Percentiles rank a stretch among this genome's conserved stretches.
These are phyloP conservation scores for Rafetus swinhoei DNA, from an alignment of 2,113 vertebrate species.

Conservation along the genomic window DNA sequence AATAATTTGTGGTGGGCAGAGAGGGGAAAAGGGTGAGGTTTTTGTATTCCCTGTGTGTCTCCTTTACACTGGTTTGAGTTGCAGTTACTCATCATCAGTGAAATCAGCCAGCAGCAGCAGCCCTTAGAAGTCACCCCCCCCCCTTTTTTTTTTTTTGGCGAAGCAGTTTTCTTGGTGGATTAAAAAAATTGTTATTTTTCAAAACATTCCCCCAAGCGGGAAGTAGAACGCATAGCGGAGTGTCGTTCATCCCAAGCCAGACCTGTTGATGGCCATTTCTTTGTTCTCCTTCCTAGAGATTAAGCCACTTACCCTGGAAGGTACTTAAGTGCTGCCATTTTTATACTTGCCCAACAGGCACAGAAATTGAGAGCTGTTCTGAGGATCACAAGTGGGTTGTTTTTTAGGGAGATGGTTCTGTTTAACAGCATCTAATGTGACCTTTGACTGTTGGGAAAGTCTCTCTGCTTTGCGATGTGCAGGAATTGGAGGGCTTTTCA, in stretches of 20 bases:
- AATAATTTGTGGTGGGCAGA: neutral
- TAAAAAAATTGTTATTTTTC: constrained; percentile 51
- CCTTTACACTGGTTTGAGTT: constrained; percentile 20
- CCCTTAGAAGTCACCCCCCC: constrained; percentile 16
- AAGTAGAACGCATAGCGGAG: neutral
- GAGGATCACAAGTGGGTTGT: neutral
- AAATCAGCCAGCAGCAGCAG: constrained; percentile 27
- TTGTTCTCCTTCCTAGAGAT: neutral
- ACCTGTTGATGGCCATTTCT: neutral
- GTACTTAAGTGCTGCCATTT: constrained; percentile 9
- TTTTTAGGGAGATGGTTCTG: neutral
- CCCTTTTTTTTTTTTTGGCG: constrained; percentile 36
- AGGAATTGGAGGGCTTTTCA: neutral
- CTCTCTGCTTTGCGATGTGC: neutral
- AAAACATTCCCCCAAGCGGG: neutral
- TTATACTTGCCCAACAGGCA: neutral
- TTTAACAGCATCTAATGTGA: neutral
- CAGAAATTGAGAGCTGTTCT: neutral
- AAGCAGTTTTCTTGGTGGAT: constrained; percentile 44
- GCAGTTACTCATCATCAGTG: constrained; percentile 37
- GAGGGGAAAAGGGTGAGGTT: neutral
- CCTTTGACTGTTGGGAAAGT: neutral
- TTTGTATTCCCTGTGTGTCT: neutral
- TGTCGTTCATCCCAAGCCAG: neutral
- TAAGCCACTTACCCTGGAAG: neutral